Conservation (phyloP, 2,888 invertebrate genomes). For the Cyaniris semiargus region DNA sequence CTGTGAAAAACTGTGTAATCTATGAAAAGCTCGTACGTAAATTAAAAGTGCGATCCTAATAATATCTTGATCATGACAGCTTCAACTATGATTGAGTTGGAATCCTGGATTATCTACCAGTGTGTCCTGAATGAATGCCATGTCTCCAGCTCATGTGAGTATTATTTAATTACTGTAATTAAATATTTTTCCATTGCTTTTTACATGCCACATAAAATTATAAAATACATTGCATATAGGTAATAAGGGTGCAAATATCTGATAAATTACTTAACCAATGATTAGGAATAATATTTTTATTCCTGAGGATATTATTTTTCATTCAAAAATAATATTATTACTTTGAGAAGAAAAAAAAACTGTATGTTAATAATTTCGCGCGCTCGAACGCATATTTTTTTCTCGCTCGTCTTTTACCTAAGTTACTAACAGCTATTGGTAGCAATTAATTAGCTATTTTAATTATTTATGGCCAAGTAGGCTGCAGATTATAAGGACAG, state of each 20-base stretch:
- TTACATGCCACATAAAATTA: not conserved
- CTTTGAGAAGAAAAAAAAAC: not conserved
- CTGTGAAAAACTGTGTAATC: constrained; percentile 8
- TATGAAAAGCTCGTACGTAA: constrained; percentile 43
- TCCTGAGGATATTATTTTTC: too few relatives aligned
- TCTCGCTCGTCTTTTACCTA: too few relatives aligned
- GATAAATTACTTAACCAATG: not conserved
- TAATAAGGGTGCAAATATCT: not conserved
- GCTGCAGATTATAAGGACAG: too few relatives aligned
- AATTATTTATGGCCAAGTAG: too few relatives aligned
- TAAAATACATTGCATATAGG: not conserved
- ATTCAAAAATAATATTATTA: too few relatives aligned
- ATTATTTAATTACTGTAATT: constrained; percentile 40
- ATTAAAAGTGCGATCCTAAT: constrained; percentile 45
- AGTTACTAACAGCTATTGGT: too few relatives aligned
- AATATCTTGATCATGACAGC: constrained; percentile 70
- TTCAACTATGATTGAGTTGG: constrained; percentile 83
- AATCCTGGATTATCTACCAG: constrained; percentile 86
- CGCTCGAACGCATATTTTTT: not conserved
- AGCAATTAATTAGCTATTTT: too few relatives aligned
- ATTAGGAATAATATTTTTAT: too few relatives aligned
- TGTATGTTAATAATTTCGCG: not conserved
- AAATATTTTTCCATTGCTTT: not conserved
- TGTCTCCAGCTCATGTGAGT: constrained; percentile 84
- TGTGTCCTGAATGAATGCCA: constrained; percentile 84